These are phyloP conservation scores for Stenodera caucasica DNA, from an alignment of 2,888 invertebrate species.

Conservation along the genomic window DNA sequence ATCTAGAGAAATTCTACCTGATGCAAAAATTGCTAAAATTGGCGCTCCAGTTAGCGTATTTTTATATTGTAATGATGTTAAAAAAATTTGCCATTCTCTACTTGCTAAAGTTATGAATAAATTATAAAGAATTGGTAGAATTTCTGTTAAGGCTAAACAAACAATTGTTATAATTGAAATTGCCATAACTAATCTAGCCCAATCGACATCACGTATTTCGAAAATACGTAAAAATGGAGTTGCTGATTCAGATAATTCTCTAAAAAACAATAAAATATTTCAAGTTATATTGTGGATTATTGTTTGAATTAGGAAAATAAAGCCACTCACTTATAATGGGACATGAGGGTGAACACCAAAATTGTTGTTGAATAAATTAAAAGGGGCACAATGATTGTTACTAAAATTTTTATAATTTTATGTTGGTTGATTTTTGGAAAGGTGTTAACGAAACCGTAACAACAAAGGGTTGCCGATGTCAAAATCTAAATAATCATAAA, in stretches of 20 bases:
- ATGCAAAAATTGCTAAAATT: conserved; percentile 65
- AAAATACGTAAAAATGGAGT: conserved; percentile 63
- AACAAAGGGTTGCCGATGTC: conserved; percentile 52
- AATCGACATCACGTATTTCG: conserved; percentile 63
- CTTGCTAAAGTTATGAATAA: conserved; percentile 62
- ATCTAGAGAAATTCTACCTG: conserved; percentile 57
- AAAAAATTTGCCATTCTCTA: conserved; percentile 65
- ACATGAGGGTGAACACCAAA: conserved; percentile 55
- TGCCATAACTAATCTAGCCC: conserved; percentile 64
- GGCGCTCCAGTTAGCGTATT: conserved; percentile 65
- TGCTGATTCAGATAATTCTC: conserved; percentile 62
- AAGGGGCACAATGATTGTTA: conserved; percentile 50
- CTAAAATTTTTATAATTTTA: conserved; percentile 44
- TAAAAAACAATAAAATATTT: too few relatives aligned
- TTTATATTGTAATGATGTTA: conserved; percentile 64
- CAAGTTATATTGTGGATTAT: too few relatives aligned
- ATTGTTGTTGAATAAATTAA: conserved; percentile 50
- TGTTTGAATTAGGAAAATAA: too few relatives aligned
- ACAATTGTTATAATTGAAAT: conserved; percentile 63
- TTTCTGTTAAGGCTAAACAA: conserved; percentile 65
- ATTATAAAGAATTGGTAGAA: conserved; percentile 61
- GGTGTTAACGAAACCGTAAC: conserved; percentile 53
- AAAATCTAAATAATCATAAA: conserved; percentile 54
- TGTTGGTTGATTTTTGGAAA: conserved; percentile 45
- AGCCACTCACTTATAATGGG: conserved; percentile 53